A percentile compares a stretch with the other conserved stretches of the same genome.
phyloP scores from a whole-genome alignment of 2,113 vertebrate species.

The Pterophyllum scalare region DNA sequence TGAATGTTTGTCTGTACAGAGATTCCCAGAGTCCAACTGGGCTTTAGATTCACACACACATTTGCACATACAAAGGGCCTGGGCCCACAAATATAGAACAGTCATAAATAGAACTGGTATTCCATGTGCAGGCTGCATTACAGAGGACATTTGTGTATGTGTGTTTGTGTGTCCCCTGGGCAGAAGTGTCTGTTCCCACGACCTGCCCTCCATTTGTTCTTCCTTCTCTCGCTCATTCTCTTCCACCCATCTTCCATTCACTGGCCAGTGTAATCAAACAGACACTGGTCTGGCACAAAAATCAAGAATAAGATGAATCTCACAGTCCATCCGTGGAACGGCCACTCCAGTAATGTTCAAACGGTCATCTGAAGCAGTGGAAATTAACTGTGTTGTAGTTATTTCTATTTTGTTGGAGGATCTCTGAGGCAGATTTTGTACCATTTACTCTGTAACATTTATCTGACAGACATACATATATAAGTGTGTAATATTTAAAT shows the following conservation, averaged over 20 bases:
- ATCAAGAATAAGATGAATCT: constrained; percentile 4
- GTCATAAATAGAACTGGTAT: constrained; percentile 67
- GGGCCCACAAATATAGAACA: constrained; percentile 65
- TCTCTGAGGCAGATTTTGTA: background rate
- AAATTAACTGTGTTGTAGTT: background rate
- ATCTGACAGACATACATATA: background rate
- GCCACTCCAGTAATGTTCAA: background rate
- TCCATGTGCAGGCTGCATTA: constrained; percentile 61
- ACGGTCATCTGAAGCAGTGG: background rate
- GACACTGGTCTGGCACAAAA: constrained; percentile 42
- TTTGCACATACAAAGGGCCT: constrained; percentile 47
- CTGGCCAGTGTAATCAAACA: constrained; percentile 57
- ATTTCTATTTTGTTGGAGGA: background rate
- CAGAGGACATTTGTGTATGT: constrained; percentile 50
- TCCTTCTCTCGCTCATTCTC: constrained; percentile 50
- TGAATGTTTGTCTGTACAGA: constrained; percentile 43
- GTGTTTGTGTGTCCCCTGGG: constrained; percentile 62
- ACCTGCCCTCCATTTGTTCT: constrained; percentile 68
- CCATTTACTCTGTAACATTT: background rate
- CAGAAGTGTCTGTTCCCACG: constrained; percentile 75
- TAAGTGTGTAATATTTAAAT: background rate
- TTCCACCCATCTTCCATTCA: constrained; percentile 50
- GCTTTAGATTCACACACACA: constrained; percentile 39
- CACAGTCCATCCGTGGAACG: constrained; percentile 30
- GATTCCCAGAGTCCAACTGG: constrained; percentile 68